Evolutionary conservation across 2,113 vertebrate species (phyloP), one percentile per base, ranked within the genome.

Genomic region (Poeciliopsis prolifica): DNA sequence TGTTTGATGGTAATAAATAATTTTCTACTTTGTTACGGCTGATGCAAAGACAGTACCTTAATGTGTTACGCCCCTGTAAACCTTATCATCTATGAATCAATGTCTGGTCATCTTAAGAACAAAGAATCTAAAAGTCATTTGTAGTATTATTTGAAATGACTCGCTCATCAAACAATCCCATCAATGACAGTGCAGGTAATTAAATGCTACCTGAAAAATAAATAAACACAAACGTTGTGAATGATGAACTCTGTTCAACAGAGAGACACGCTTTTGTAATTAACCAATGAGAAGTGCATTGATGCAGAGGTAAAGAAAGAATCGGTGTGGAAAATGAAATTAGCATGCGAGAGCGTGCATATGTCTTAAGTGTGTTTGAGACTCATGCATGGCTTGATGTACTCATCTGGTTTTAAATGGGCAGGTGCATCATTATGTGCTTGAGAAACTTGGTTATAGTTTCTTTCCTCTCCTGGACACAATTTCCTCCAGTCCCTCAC

Each of bases 401-500:
- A 70, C 86, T 87, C 80, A 83, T 78, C 78, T 77, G 40, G 29
- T 75, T 80, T 72, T 86, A 88, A 48, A 83, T 82, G 65, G 85
- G 75, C 83, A 88, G 84, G 74, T 87, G 88, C 86, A 84, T 87
- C 83, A 84, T 86, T 77, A 84, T 54, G 42, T 58, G 48, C 5
- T 4, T 66, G 64, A 77, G 66, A 85, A 80, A 80, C 71, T 80
- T 70, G 76, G 64, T 79, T 79, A 67, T 84, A 67, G 86, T 69
- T 64, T 31, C 60, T 78, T 80, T 73, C 87, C 70, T 78, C 66
- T 85, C 51, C 70, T 30, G 72, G 75, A 84, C 80, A 73, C 75
- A 83, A 81, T 78, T 86, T 82, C 77, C 88, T 78, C 40, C 31
- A 87, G 84, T 69, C 61, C 61, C 24, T 19, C 29, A 48, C 86